Evolutionary conservation across 2,113 vertebrate genomes (phyloP).

Genomic region (Bos indicus): DNA sequence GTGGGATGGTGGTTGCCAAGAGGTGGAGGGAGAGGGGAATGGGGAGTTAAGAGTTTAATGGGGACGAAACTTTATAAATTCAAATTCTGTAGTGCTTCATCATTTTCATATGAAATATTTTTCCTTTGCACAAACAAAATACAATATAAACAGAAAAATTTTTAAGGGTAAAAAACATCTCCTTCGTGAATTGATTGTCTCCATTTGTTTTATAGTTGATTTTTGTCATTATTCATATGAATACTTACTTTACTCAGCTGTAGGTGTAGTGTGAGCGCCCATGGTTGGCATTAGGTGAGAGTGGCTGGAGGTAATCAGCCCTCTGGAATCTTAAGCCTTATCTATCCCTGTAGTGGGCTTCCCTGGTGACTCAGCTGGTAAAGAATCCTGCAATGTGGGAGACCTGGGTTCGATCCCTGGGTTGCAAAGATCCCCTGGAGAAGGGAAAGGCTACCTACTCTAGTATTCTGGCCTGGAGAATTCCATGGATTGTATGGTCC

Average conservation of each 20-base stretch:
- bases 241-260: background rate
- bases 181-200: background rate
- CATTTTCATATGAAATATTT: background rate
- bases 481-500: background rate
- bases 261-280: background rate
- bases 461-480: background rate
- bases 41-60: background rate
- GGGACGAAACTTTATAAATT: background rate
- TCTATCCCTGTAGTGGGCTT: background rate
- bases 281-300: background rate
- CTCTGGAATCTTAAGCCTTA: background rate
- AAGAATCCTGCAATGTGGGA: background rate
- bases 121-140: background rate
- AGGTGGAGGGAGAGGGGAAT: background rate
- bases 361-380: background rate
- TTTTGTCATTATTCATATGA: background rate
- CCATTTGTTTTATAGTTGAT: background rate
- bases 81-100: background rate
- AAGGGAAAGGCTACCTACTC: background rate
- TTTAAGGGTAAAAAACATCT: background rate
- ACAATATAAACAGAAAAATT: background rate
- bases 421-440: background rate
- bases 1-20: background rate
- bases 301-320: background rate
- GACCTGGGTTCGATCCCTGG: background rate